Evolutionary conservation across 2,888 invertebrate species (phyloP), one percentile per base, ranked within the genome.

Genomic region (Busseola fusca): DNA sequence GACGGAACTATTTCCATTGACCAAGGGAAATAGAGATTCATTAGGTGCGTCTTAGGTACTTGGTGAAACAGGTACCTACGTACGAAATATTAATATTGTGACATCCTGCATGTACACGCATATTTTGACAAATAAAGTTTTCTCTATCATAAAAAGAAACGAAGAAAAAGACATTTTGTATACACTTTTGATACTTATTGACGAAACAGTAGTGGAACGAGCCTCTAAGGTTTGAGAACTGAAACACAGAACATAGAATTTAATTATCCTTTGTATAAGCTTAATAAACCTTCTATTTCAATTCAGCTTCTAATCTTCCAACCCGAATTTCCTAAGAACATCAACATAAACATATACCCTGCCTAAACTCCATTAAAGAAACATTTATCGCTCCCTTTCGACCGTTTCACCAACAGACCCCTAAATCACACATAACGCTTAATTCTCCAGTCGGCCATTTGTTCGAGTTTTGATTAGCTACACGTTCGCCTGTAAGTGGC

Each of bases 381-480:
- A 76, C 83, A 79, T 81, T 84, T 84, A 79, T 78, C 63, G 80
- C 58, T 82, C 79, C 82, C 80, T 66, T 80, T 78, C 67, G 71
- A 50, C 78, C 82, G 56, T 78, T 81, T 34, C 74, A 73, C 77
- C 69, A 83, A 77, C 81, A 77, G 37, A 64, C 57, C 52, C 71
- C 69, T 84, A 82, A 85, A 84, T 84, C 81, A 85, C 74, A 82
- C 76, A 72, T 81, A 81, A 83, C 77, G 72, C 64, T 66, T 75
- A 80, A 84, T 81, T 85, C 83, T 81, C 83, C 18, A 84, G 74
- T 72, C 73, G 74, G 58, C 75, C 74, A 74, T 81, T 84, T 85
- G 85, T 81, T 83, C 74, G 80, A 85, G 84, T 84, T 85, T 83
- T 85, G 84, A 85, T 85, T 85, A 84, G 86, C 76, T 74, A 84